A percentile compares a stretch with the other conserved stretches of the same genome.
phyloP scores from a whole-genome alignment of 2,797 vertebrate species.

The Hippocampus kuda region DNA sequence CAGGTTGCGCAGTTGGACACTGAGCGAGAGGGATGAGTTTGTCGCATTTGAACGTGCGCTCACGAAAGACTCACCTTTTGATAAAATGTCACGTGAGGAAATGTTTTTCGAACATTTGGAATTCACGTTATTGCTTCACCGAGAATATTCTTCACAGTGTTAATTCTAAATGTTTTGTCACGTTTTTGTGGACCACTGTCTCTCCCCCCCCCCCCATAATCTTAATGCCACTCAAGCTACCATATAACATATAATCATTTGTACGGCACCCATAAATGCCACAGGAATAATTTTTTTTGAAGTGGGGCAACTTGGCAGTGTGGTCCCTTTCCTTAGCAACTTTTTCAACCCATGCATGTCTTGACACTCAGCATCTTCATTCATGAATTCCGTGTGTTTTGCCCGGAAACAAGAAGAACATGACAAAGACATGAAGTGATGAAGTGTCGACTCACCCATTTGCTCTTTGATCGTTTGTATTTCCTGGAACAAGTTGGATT shows the following conservation, averaged over 20 bases:
- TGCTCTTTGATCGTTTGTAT: slow-evolving; percentile 83
- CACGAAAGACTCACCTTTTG: not conserved
- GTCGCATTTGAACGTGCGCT: not conserved
- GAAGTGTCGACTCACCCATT: slow-evolving; percentile 75
- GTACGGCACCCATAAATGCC: too few relatives aligned
- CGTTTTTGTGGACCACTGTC: too few relatives aligned
- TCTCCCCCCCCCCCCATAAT: too few relatives aligned
- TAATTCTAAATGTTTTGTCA: too few relatives aligned
- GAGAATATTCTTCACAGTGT: not conserved
- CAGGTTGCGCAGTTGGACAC: slow-evolving; percentile 70
- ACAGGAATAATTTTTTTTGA: too few relatives aligned
- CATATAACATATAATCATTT: too few relatives aligned
- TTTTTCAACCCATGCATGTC: too few relatives aligned
- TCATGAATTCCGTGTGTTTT: not conserved
- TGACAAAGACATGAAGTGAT: not conserved
- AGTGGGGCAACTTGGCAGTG: too few relatives aligned
- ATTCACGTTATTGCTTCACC: not conserved
- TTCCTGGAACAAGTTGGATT: slow-evolving; percentile 75
- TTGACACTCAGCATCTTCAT: too few relatives aligned
- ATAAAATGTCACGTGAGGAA: not conserved
- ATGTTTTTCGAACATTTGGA: not conserved
- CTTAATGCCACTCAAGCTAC: too few relatives aligned
- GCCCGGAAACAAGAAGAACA: not conserved
- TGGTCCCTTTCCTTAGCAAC: too few relatives aligned
- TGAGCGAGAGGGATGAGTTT: slow-evolving; percentile 30